phyloP scores from a whole-genome alignment of 2,797 vertebrate genomes.

The Allochrocebus solatus region DNA sequence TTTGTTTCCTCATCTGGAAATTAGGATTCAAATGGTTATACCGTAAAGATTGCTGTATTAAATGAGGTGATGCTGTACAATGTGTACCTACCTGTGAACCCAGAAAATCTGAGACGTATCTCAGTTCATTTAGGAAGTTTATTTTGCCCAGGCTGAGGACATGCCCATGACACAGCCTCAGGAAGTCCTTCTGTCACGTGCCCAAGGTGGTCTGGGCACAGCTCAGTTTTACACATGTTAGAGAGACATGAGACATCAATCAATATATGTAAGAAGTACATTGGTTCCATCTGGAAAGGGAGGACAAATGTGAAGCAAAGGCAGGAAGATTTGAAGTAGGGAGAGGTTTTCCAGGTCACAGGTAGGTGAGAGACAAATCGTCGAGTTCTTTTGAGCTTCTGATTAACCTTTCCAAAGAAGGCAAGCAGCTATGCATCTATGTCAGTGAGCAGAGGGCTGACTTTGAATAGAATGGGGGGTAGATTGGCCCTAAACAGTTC shows the following conservation, averaged over 20 bases:
- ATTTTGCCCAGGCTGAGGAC: background rate
- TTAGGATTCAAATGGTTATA: background rate
- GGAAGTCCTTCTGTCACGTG: background rate
- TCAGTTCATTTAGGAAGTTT: background rate
- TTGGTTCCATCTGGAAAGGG: background rate
- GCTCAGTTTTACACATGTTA: background rate
- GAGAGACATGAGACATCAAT: background rate
- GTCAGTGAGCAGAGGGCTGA: background rate
- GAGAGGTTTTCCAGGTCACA: background rate
- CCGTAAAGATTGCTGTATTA: background rate
- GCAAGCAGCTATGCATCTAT: background rate
- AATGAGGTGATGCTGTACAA: accelerated
- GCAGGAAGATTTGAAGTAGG: background rate
- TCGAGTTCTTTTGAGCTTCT: background rate
- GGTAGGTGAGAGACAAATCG: background rate
- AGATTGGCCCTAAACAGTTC: background rate
- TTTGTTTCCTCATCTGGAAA: background rate
- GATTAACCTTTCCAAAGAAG: background rate
- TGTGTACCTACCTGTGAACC: accelerated
- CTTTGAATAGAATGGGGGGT: background rate
- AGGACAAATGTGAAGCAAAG: background rate
- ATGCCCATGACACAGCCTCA: background rate
- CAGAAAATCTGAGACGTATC: background rate
- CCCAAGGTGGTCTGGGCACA: background rate
- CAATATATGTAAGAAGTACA: background rate